phyloP scores from a whole-genome alignment of 2,113 vertebrate genomes.

The Gracilinanus agilis region DNA sequence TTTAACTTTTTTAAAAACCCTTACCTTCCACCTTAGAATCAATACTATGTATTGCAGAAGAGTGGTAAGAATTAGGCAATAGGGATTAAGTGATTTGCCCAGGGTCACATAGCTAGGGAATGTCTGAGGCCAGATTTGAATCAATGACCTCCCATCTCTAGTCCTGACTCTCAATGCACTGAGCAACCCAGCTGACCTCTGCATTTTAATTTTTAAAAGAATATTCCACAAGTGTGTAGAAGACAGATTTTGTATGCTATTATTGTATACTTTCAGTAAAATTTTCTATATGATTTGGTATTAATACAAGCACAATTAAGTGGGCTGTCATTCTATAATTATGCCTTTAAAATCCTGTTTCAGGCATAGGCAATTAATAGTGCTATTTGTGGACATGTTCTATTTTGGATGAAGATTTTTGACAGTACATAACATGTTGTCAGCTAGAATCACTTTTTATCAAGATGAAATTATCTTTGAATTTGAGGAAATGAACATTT shows the following conservation, averaged over 20 bases:
- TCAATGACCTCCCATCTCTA: too few species aligned
- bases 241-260: constrained; percentile 44
- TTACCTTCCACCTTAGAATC: too few species aligned
- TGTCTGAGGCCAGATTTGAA: too few species aligned
- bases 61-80: too few species aligned
- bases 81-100: too few species aligned
- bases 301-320: constrained; percentile 73
- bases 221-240: constrained; percentile 54
- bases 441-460: constrained; percentile 73
- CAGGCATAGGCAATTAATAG: constrained; percentile 69
- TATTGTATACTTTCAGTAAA: constrained; percentile 67
- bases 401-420: constrained; percentile 77
- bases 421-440: constrained; percentile 75
- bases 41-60: too few species aligned
- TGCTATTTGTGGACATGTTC: constrained; percentile 73
- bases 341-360: constrained; percentile 74
- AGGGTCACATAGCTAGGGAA: too few species aligned
- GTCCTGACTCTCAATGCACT: too few species aligned
- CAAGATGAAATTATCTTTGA: constrained; percentile 70
- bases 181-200: too few species aligned
- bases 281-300: constrained; percentile 72
- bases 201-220: constrained; percentile 67
- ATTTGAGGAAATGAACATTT: constrained; percentile 70
- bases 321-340: constrained; percentile 70
- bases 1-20: too few species aligned